Base-by-base conservation (phyloP, 2,888 invertebrate species). In the Diachrysia chrysitis region DNA sequence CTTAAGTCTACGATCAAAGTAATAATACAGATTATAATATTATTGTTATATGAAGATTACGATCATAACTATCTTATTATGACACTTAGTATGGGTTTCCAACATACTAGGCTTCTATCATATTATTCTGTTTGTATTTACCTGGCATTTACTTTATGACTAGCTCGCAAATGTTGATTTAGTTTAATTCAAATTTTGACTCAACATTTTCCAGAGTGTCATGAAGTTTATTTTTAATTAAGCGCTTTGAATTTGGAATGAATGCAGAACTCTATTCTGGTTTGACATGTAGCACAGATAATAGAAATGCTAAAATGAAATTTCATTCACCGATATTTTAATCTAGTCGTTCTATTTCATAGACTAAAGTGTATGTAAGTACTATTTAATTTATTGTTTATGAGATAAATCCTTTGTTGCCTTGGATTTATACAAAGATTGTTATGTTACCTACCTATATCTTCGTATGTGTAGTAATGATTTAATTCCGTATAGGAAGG, bases 141-240 rank as follows among this genome's bases (percentile, higher is more conserved):
- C 42, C 42, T 42, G 21, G 10, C 10, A 19, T 12, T 42, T 42
- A 42, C 12, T 42, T 51, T 12, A 21, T 35, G 14, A 10, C 19
- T 37, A 16, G 21, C 21, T n/a, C 58, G 25, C 58, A 6, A 35
- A 42, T 25, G 14, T 69, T 64, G 35, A 74, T 69, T 61, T 29
- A 0, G 7, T 35, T 54, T 75, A 51, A 65, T 58, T 63, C 14
- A 64, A 61, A 68, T 58, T 58, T 61, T 25, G 56, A 58, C 42
- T 16, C 51, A 46, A 55, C 51, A 65, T 53, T 56, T 57, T 65
- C 19, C 62, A 71, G 76, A 21, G 62, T 71, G 76, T 62, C 65
- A 57, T 59, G 25, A 59, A 65, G 59, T 62, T 61, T 64, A 73
- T 70, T 73, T 73, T 71, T 65, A 73, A 73, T 76, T 65, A 76